These are phyloP conservation scores for Thelaira solivaga DNA, from an alignment of 2,888 invertebrate genomes.

Conservation along the genomic window DNA sequence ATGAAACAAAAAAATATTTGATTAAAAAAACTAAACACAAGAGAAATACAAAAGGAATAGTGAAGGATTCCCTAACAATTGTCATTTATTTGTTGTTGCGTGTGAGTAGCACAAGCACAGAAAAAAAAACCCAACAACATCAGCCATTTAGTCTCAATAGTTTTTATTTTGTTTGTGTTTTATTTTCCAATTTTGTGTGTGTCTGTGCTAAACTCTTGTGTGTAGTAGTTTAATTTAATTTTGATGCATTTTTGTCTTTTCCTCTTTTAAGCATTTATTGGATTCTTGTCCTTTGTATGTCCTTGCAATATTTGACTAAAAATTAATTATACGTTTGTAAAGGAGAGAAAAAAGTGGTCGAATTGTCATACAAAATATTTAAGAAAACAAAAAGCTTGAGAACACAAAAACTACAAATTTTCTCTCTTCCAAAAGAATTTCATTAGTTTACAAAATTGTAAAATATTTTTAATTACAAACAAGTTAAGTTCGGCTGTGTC, in stretches of 20 bases:
- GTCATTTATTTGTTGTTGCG: conserved; percentile 40
- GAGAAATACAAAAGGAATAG: neutral
- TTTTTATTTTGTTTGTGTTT: no score
- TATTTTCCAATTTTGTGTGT: neutral
- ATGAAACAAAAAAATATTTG: neutral
- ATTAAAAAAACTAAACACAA: neutral
- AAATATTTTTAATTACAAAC: neutral
- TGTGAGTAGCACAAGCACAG: neutral
- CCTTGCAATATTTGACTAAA: conserved; percentile 29
- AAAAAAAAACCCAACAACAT: conserved; percentile 14
- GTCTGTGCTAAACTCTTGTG: neutral
- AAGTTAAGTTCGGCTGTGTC: no score
- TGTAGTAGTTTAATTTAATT: conserved; percentile 11
- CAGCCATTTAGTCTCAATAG: neutral
- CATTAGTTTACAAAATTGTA: neutral
- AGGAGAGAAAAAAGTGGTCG: neutral
- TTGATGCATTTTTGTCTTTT: conserved; percentile 6
- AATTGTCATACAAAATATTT: neutral
- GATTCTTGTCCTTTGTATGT: conserved; percentile 17
- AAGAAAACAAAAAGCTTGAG: neutral
- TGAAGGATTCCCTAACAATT: conserved; percentile 32
- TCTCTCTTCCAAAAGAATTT: neutral
- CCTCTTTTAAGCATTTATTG: conserved; percentile 31
- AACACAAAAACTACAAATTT: neutral
- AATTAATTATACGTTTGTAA: conserved; percentile 54